Percentiles rank a stretch among this genome's conserved stretches.
phyloP scores from a whole-genome alignment of 2,113 vertebrate genomes.

The Cyphomyrus plagiostoma region DNA sequence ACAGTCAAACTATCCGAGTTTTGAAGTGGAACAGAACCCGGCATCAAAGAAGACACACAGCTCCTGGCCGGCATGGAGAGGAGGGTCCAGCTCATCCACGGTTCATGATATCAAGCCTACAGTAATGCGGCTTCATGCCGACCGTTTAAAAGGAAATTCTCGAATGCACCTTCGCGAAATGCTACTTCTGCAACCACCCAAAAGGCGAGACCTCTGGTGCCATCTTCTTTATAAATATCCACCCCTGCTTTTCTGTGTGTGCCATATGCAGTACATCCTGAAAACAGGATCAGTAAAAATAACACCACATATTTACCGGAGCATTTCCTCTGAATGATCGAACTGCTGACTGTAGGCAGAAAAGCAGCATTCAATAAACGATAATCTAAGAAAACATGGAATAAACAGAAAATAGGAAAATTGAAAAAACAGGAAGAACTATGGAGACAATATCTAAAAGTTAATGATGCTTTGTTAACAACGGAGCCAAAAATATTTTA shows the following conservation, averaged over 20 bases:
- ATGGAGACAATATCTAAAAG: neutral
- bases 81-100: neutral
- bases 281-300: neutral
- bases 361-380: neutral
- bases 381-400: neutral
- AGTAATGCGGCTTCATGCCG: neutral
- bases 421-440: neutral
- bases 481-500: neutral
- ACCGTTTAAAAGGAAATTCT: neutral
- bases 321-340: neutral
- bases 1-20: neutral
- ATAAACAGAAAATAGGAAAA: neutral
- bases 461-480: neutral
- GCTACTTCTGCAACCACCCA: neutral
- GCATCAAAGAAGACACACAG: neutral
- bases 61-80: neutral
- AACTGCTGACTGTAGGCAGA: neutral
- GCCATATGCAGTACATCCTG: neutral
- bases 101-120: neutral
- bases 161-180: neutral
- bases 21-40: neutral
- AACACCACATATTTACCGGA: neutral
- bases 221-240: neutral
- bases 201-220: neutral
- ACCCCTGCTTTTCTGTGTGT: neutral